Evolutionary conservation across 2,113 vertebrate species (phyloP).

Genomic region (Petaurus breviceps): DNA sequence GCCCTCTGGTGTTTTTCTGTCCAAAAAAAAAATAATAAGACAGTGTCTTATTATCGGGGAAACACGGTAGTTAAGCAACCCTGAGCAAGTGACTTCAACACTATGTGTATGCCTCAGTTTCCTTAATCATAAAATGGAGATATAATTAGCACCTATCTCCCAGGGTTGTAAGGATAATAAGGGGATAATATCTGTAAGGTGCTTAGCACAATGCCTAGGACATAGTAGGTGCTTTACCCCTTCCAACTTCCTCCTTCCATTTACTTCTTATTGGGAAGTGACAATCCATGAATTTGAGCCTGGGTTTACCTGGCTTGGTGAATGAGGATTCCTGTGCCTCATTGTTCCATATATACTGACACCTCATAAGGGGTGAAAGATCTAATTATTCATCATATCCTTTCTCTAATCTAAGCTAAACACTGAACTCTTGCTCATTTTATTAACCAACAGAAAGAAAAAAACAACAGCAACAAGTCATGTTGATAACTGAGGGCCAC

Average conservation of each 20-base stretch:
- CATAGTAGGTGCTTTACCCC: neutral
- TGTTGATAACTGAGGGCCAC: neutral
- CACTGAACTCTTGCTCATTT: neutral
- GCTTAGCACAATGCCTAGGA: neutral
- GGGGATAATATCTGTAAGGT: neutral
- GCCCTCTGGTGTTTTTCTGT: too few relatives aligned
- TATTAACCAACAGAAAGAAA: conserved; percentile 24
- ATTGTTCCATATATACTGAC: neutral
- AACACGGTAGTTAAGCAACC: neutral
- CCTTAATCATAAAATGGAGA: neutral
- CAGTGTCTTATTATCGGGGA: too few relatives aligned
- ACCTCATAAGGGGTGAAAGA: conserved; percentile 1
- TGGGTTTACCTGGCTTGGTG: neutral
- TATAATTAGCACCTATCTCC: neutral
- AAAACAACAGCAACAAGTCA: neutral
- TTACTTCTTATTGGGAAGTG: neutral
- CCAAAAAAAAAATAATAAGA: too few relatives aligned
- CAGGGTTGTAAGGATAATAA: neutral
- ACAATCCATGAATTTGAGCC: neutral
- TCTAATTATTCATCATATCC: neutral
- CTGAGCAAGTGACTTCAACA: neutral
- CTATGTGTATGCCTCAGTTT: neutral
- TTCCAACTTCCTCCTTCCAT: neutral
- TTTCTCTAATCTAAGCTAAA: neutral
- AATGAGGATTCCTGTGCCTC: neutral